phyloP scores from a whole-genome alignment of 2,888 invertebrate species.

The Mactromeris polynyma region DNA sequence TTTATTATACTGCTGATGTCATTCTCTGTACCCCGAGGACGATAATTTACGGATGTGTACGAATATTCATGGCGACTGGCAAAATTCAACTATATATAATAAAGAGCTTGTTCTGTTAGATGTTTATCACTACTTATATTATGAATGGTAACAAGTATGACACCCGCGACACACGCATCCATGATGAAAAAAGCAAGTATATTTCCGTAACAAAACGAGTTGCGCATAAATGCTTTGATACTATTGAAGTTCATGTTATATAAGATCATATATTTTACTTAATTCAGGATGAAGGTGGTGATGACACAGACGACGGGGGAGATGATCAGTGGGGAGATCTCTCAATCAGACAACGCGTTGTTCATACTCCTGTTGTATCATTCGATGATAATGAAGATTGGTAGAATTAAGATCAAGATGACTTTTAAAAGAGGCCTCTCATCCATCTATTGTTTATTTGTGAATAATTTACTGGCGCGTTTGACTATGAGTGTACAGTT shows the following conservation, averaged over 20 bases:
- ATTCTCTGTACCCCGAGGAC: no score
- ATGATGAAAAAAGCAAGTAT: neutral
- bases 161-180: neutral
- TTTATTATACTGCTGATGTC: no score
- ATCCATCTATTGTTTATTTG: no score
- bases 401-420: neutral
- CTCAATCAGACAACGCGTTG: neutral
- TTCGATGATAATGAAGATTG: neutral
- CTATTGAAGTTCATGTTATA: neutral
- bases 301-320: neutral
- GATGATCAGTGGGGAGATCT: constrained; percentile 36
- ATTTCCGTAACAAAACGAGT: neutral
- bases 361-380: constrained; percentile 12
- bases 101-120: no score
- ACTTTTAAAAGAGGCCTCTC: no score
- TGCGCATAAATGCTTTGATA: neutral
- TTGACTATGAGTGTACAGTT: no score
- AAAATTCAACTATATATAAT: no score
- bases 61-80: no score
- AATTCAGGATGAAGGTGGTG: neutral
- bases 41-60: no score
- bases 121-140: no score
- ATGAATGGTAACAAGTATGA: no score
- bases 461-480: no score
- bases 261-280: neutral